A percentile compares a stretch with the other conserved stretches of the same genome.
These are phyloP conservation scores for Phylloscopus whistleri DNA, from an alignment of 2,113 vertebrate species.

Conservation along the genomic window DNA sequence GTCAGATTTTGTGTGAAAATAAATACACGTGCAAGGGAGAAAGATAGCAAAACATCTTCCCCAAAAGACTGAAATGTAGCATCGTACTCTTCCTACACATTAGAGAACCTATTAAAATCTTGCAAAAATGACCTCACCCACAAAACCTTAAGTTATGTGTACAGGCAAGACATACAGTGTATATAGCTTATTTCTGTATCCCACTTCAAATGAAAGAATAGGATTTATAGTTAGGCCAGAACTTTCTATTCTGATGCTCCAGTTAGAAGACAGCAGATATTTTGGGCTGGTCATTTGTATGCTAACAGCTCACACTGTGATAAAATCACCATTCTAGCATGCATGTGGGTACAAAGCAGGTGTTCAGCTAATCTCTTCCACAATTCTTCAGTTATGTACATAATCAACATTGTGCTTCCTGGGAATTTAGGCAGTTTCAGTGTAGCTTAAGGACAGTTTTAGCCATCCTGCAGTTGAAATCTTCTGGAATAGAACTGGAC, in stretches of 20 bases:
- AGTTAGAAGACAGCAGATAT: neutral
- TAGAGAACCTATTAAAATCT: neutral
- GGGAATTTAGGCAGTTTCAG: neutral
- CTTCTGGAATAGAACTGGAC: neutral
- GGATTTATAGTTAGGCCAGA: neutral
- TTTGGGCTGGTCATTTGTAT: neutral
- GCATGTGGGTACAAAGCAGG: neutral
- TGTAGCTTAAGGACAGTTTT: neutral
- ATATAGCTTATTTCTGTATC: neutral
- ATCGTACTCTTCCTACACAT: neutral
- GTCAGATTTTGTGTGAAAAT: neutral
- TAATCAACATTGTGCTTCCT: neutral
- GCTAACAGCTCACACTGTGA: neutral
- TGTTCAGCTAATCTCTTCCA: neutral
- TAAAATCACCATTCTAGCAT: neutral
- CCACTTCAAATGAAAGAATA: neutral
- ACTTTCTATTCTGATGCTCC: neutral
- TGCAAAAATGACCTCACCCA: neutral
- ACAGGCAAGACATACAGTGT: neutral
- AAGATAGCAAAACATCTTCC: neutral
- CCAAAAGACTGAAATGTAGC: neutral
- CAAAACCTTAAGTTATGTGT: neutral
- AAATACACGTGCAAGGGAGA: neutral
- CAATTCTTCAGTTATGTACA: neutral
- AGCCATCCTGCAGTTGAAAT: neutral